Evolutionary conservation across 2,888 invertebrate genomes (phyloP).

Genomic region (Spicauda simplicius): DNA sequence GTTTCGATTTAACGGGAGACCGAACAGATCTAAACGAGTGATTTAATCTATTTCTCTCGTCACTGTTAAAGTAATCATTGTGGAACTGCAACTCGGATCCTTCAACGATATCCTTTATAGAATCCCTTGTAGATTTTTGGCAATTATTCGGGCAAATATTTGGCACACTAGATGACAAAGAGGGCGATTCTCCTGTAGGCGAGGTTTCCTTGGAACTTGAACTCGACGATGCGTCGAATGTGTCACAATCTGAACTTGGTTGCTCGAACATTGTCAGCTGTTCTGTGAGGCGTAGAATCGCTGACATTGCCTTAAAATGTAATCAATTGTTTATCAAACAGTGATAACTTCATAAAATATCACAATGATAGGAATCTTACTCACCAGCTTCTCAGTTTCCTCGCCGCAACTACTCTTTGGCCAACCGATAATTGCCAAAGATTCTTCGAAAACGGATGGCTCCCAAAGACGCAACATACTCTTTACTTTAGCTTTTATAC

Average conservation of each 20-base stretch:
- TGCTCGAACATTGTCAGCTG: slow-evolving; percentile 88
- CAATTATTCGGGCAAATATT: slow-evolving; percentile 57
- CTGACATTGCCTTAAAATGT: slow-evolving; percentile 85
- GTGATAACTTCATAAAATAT: no score
- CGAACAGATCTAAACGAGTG: slow-evolving; percentile 67
- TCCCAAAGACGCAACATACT: slow-evolving; percentile 94
- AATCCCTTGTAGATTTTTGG: slow-evolving; percentile 43
- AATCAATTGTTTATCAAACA: no score
- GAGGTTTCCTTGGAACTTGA: slow-evolving; percentile 86
- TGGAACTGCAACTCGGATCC: slow-evolving; percentile 65
- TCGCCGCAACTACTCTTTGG: slow-evolving; percentile 82
- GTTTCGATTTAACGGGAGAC: slow-evolving; percentile 52
- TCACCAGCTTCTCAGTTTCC: slow-evolving; percentile 63
- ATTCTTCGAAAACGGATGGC: slow-evolving; percentile 93
- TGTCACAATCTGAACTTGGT: slow-evolving; percentile 88
- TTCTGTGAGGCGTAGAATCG: slow-evolving; percentile 91
- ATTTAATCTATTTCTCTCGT: slow-evolving; percentile 60
- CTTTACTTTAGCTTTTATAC: slow-evolving; percentile 86
- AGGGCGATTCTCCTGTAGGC: slow-evolving; percentile 77
- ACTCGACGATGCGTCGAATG: slow-evolving; percentile 85
- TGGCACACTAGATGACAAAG: slow-evolving; percentile 67
- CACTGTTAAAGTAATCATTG: slow-evolving; percentile 71
- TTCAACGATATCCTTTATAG: slow-evolving; percentile 51
- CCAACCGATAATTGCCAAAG: slow-evolving; percentile 92
- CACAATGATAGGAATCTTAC: no score